These are phyloP conservation scores for Ophion slaviceki DNA, from an alignment of 2,888 invertebrate genomes.

Conservation along the genomic window DNA sequence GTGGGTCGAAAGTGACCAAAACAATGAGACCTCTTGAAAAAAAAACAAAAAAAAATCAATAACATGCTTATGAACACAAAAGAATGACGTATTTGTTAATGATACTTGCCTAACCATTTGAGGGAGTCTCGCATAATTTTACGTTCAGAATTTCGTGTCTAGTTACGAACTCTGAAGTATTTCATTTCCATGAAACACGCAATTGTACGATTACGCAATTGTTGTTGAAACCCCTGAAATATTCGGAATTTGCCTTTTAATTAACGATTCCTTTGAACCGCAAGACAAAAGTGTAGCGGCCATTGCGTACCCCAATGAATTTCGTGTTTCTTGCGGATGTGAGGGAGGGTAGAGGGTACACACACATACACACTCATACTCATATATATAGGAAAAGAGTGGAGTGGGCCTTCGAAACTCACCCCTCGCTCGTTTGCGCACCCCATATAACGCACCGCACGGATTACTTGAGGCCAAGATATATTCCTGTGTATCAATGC, in stretches of 20 bases:
- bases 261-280: constrained; percentile 62
- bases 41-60: neutral
- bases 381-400: constrained; percentile 21
- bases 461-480: constrained; percentile 75
- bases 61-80: neutral
- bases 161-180: neutral
- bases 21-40: neutral
- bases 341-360: neutral
- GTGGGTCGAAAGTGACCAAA: neutral
- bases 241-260: constrained; percentile 32
- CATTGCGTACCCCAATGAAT: constrained; percentile 19
- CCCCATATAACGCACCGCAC: constrained; percentile 71
- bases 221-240: neutral
- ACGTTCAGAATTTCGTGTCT: neutral
- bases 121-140: neutral
- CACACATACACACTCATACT: too few relatives aligned
- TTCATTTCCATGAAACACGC: neutral
- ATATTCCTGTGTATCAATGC: constrained; percentile 40
- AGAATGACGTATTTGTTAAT: neutral
- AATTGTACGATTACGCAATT: neutral
- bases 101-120: neutral
- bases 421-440: constrained; percentile 55
- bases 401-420: constrained; percentile 33
- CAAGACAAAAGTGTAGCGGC: constrained; percentile 49
- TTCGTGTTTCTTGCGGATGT: constrained; percentile 40